Conservation (phyloP, 2,797 vertebrate species). For the Chrysocyon brachyurus region DNA sequence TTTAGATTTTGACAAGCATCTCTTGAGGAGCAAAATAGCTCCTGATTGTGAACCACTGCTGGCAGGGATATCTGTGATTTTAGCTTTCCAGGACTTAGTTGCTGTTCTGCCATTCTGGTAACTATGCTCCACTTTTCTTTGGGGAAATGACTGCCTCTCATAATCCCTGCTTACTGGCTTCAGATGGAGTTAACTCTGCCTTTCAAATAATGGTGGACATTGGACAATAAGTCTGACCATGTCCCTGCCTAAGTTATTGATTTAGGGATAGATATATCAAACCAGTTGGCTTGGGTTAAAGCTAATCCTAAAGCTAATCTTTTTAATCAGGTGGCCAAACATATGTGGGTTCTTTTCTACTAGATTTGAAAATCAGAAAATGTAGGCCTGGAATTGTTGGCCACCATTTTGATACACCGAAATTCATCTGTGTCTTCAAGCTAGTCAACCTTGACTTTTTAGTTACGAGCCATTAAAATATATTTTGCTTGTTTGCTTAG, state of each 20-base stretch:
- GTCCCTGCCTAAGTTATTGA: background rate
- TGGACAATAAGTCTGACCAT: background rate
- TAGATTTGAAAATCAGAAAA: background rate
- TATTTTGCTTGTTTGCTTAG: background rate
- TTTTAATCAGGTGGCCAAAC: background rate
- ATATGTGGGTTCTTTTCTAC: background rate
- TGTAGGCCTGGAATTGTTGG: background rate
- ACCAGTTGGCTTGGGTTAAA: background rate
- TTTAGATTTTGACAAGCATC: background rate
- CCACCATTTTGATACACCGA: background rate
- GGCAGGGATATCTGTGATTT: background rate
- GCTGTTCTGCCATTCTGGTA: background rate
- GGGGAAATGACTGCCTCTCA: background rate
- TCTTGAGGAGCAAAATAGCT: background rate
- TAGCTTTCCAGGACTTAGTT: background rate
- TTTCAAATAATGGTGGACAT: background rate
- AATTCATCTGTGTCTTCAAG: background rate
- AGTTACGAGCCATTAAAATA: conserved; percentile 9
- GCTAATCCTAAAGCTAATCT: background rate
- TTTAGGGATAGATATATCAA: background rate
- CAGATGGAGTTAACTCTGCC: background rate
- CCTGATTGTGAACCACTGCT: background rate
- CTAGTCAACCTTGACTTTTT: background rate
- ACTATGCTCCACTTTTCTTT: background rate
- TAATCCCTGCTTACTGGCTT: background rate